Base-by-base conservation (phyloP, 2,113 vertebrate genomes). In the Hydrolagus affinis region DNA sequence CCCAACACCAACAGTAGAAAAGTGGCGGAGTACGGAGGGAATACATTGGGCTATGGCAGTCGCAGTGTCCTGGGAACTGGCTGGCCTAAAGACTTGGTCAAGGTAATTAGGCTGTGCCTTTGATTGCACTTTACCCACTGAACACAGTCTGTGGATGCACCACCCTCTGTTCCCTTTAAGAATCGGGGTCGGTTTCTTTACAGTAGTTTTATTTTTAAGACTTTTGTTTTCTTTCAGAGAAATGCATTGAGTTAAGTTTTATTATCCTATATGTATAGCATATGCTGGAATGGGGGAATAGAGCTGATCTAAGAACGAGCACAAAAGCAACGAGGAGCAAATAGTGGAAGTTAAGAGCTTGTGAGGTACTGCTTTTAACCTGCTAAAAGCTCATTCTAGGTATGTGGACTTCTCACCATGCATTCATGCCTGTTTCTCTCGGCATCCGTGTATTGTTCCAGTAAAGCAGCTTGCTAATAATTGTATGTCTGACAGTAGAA, bases 1-100 rank as follows among this genome's bases (percentile, higher is more conserved):
- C 97, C 96, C 87, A 98, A 98, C 94, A 98, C 98, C 89, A 99
- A 98, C 92, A 98, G 98, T 91, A 96, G 98, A 88, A 99, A 99
- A 94, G 97, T 99, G 90, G 95, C 96, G 78, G 98, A 99, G 88
- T 98, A 98, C 87, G 98, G 98, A 89, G 98, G 98, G 88, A 99
- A 99, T 89, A 98, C 96, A 86, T 93, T 98, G 89, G 98, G 98
- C 86, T 99, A 99, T 88, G 98, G 97, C 90, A 99, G 98, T 92
- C 97, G 97, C 88, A 98, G 97, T 91, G 98, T 98, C 86, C 93
- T 99, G 91, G 98, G 98, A 89, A 98, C 98, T 85, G 98, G 98
- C 56, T 98, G 98, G 98, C 97, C 98, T 85, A 99, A 99, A 93
- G 98, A 99, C 91, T 95, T 99, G 89, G 98, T 98, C 70, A 98